phyloP scores from a whole-genome alignment of 2,113 vertebrate genomes.

The Crotophaga sulcirostris region DNA sequence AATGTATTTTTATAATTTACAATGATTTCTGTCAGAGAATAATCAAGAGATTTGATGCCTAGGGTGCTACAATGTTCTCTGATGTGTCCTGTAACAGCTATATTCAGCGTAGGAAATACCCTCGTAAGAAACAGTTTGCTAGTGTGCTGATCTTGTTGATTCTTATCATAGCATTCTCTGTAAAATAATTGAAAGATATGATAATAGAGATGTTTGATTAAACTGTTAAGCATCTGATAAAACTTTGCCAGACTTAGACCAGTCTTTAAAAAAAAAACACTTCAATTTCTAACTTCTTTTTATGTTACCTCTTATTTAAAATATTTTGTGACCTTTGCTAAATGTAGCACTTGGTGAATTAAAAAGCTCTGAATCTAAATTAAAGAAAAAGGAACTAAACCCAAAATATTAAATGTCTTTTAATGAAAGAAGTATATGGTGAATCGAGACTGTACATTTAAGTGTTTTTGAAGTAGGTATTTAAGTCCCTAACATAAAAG shows the following conservation, averaged over 20 bases:
- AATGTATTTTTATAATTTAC: conserved; percentile 1
- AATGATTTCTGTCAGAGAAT: not conserved
- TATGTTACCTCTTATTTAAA: not conserved
- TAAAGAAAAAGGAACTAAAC: not conserved
- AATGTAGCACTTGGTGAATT: not conserved
- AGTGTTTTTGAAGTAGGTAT: not conserved
- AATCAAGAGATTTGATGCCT: not conserved
- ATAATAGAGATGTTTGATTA: conserved; percentile 25
- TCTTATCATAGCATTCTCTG: conserved; percentile 13
- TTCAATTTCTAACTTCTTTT: not conserved
- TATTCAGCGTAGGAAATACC: conserved; percentile 57
- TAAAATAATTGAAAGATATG: conserved; percentile 51
- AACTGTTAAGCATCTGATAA: not conserved
- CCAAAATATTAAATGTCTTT: not conserved
- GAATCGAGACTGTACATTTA: not conserved
- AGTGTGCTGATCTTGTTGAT: conserved; percentile 23
- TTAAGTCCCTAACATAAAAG: not conserved
- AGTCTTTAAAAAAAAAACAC: not conserved
- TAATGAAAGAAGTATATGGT: not conserved
- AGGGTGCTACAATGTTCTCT: conserved; percentile 8
- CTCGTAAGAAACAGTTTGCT: conserved; percentile 18
- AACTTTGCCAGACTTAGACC: not conserved
- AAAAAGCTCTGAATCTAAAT: not conserved
- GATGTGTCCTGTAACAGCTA: conserved; percentile 17
- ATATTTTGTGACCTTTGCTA: not conserved